Base-by-base conservation (phyloP, 2,888 invertebrate genomes). In the Hypselothyrea guttata region DNA sequence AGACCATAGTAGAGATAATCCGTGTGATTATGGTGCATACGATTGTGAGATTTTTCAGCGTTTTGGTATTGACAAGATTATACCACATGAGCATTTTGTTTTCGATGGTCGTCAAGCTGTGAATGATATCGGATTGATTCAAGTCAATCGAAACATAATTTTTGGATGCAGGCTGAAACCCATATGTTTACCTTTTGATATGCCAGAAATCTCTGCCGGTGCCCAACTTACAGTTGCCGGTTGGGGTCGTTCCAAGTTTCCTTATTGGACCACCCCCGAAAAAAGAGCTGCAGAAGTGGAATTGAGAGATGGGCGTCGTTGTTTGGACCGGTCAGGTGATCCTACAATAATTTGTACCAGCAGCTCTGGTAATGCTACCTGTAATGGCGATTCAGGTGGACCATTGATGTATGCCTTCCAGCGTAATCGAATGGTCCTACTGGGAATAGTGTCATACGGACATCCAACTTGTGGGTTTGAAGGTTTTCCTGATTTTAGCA, bases 351-450 rank as follows among this genome's bases (percentile, higher is more conserved):
- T 38, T 11, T 38, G 38, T 2, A 18, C 38, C 11, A 7, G 16
- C 2, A 8, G 5, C n/a, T 0, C 1, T 1, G 11, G 11, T 2
- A 0, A 5, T n/a, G 16, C 7, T 11, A 1, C 38, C 5, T 38
- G 41, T 7, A 12, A 13, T 28, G 41, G 41, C 8, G 41, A 41
- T 22, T 41, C 41, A 12, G 41, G 41, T n/a, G 41, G 41, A 2
- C 41, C 41, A 2, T 11, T 41, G 3, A 41, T 41, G 41, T 1
- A 13, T 7, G 8, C 8, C 1, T 28, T 41, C 15, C 1, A 12
- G 1, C 9, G 5, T 4, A 8, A 7, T 0, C 8, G 9, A 1
- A 41, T 41, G 41, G 8, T 28, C 2, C 38, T 38, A 9, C 2
- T 9, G n/a, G 38, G 38, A 0, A 16, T 38, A 9, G n/a, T 38